Conservation (phyloP, 1,140 invertebrate species). For the Trinorchestia longiramus region DNA sequence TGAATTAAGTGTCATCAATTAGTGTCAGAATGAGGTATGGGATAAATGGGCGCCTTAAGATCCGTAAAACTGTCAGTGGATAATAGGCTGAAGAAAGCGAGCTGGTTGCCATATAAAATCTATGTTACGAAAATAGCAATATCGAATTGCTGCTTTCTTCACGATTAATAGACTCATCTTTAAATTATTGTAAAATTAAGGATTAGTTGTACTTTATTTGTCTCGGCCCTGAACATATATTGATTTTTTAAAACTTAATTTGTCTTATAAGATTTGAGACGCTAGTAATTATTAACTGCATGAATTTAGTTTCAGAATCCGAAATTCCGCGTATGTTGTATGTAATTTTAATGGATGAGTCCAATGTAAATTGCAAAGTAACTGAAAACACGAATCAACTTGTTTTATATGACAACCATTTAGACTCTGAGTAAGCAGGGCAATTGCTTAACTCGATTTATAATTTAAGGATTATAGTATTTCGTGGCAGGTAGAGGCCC, state of each 20-base stretch:
- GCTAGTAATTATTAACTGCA: no score
- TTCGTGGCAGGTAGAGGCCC: neutral
- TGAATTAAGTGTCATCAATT: no score
- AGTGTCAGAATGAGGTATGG: no score
- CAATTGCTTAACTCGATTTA: neutral
- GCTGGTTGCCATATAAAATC: neutral
- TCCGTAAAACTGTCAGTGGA: neutral
- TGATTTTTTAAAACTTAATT: no score
- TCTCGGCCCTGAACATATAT: no score
- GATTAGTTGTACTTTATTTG: no score
- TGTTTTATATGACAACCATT: no score
- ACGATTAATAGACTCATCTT: neutral
- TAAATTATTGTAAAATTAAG: neutral
- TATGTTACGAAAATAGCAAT: neutral
- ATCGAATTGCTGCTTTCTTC: neutral
- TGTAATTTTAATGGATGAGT: neutral
- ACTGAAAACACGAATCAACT: no score
- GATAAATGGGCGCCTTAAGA: neutral
- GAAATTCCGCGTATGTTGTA: neutral
- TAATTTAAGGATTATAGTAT: neutral
- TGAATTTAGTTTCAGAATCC: no score
- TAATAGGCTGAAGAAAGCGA: neutral
- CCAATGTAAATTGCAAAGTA: no score
- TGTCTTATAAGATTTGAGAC: no score
- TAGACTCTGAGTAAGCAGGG: neutral